phyloP scores from a whole-genome alignment of 1,140 invertebrate species.

The Pararge aegeria region DNA sequence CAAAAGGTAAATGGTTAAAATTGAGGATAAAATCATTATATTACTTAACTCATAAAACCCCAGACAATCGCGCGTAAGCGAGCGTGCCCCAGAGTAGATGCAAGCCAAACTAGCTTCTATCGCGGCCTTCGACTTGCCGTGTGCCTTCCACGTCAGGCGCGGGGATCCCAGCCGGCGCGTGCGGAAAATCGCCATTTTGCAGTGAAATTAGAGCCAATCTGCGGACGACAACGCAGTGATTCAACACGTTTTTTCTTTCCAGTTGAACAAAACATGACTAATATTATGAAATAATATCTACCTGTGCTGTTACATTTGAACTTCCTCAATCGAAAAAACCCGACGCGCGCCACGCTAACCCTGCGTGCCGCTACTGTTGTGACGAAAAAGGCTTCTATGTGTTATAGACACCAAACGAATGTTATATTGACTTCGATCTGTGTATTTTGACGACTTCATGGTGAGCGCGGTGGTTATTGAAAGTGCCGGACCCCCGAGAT shows the following conservation, averaged over 20 bases:
- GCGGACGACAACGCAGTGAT: conserved; percentile 1
- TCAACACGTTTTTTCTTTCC: conserved; percentile 22
- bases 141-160: neutral
- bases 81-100: neutral
- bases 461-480: too few relatives aligned
- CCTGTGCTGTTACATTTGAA: neutral
- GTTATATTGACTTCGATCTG: too few relatives aligned
- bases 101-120: neutral
- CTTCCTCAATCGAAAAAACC: conserved; percentile 20
- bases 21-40: neutral
- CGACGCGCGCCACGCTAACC: neutral
- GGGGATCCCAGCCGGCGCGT: neutral
- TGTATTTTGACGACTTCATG: too few relatives aligned
- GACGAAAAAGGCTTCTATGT: too few relatives aligned
- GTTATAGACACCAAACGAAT: too few relatives aligned
- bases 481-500: too few relatives aligned
- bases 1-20: neutral
- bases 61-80: neutral
- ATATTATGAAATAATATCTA: conserved; percentile 23
- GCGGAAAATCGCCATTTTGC: conserved; percentile 13
- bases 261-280: conserved; percentile 14
- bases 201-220: neutral
- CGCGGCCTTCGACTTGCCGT: neutral
- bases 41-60: conserved; percentile 4
- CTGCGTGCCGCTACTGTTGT: neutral